Conservation (phyloP, 2,113 vertebrate species). For the Alosa alosa region DNA sequence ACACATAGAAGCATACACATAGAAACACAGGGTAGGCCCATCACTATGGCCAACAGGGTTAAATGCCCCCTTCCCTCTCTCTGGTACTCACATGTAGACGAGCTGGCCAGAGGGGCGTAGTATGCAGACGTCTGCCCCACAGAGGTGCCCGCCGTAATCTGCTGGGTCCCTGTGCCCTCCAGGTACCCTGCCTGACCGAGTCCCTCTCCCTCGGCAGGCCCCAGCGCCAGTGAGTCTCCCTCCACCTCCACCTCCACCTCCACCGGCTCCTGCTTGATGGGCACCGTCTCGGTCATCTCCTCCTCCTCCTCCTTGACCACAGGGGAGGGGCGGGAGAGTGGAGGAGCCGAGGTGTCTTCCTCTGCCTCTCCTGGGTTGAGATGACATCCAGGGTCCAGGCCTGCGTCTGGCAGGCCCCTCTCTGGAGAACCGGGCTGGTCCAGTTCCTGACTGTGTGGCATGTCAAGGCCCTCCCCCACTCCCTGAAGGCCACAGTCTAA, state of each 20-base stretch:
- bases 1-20: too few relatives aligned
- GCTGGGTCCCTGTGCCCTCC: not conserved
- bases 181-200: not conserved
- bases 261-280: conserved; percentile 69
- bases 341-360: not conserved
- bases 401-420: conserved; percentile 20
- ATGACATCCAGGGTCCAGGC: conserved; percentile 16
- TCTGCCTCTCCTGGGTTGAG: not conserved
- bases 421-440: conserved; percentile 17
- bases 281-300: conserved; percentile 61
- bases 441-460: not conserved
- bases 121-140: not conserved
- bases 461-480: not conserved
- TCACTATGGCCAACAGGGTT: not conserved
- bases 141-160: not conserved
- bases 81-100: conserved; percentile 52
- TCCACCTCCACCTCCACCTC: conserved; percentile 52
- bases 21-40: too few relatives aligned
- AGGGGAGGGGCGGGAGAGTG: not conserved
- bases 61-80: conserved; percentile 16
- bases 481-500: conserved; percentile 25
- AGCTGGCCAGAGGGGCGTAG: conserved; percentile 9
- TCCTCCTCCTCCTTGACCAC: conserved; percentile 66
- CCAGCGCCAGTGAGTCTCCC: not conserved
- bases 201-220: not conserved